Conservation (phyloP, 2,113 vertebrate genomes). For the Macrotis lagotis region DNA sequence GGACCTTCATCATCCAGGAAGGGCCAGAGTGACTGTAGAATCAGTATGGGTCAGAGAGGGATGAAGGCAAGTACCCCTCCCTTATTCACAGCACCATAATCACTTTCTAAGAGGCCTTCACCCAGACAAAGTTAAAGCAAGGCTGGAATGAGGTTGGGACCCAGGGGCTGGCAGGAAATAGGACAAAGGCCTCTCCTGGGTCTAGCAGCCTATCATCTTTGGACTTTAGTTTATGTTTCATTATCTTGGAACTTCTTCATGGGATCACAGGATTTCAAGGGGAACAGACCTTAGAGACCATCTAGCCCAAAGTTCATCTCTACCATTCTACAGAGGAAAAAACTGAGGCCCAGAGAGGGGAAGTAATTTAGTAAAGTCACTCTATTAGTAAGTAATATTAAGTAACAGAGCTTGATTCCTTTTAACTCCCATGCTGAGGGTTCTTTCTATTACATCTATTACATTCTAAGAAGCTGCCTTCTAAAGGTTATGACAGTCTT, state of each 20-base stretch:
- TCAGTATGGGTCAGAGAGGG: background rate
- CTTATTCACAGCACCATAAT: background rate
- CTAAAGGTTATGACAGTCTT: background rate
- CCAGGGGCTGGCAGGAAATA: background rate
- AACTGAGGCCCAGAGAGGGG: background rate
- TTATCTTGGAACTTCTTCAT: background rate
- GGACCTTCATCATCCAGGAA: background rate
- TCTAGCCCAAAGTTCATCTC: background rate
- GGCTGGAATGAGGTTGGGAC: background rate
- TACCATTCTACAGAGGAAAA: background rate
- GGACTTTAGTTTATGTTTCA: background rate
- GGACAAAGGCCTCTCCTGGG: background rate
- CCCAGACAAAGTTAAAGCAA: background rate
- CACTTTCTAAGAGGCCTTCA: background rate
- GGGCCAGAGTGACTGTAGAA: background rate
- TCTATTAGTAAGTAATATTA: background rate
- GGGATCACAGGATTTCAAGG: background rate
- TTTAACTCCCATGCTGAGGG: background rate
- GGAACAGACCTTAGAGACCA: background rate
- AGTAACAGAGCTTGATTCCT: background rate
- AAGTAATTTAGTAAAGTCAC: background rate
- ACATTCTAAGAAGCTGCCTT: background rate
- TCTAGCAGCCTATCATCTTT: background rate
- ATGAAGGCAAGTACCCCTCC: background rate
- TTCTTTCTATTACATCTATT: background rate